A percentile compares a stretch with the other conserved stretches of the same genome.
phyloP scores from a whole-genome alignment of 2,888 invertebrate genomes.

The Heliconius erato region DNA sequence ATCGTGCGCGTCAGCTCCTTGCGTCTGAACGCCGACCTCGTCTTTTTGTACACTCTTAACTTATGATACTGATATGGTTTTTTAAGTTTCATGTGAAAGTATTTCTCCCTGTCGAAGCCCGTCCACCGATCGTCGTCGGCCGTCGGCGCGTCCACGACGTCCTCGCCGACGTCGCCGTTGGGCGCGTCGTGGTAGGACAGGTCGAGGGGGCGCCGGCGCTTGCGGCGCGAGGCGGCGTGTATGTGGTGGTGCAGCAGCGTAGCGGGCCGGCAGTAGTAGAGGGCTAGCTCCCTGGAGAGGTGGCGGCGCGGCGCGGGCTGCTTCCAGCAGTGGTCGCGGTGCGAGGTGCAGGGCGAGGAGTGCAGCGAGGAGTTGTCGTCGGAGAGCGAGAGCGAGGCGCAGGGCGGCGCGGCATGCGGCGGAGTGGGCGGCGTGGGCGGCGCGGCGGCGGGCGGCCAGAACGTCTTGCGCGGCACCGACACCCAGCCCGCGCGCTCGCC shows the following conservation, averaged over 20 bases:
- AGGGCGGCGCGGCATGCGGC: constrained; percentile 78
- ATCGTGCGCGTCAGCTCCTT: constrained; percentile 71
- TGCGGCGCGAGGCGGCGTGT: constrained; percentile 79
- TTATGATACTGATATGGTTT: constrained; percentile 84
- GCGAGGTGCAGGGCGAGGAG: constrained; percentile 92
- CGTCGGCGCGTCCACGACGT: constrained; percentile 66
- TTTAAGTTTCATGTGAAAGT: constrained; percentile 83
- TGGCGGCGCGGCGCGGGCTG: constrained; percentile 91
- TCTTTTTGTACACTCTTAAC: constrained; percentile 82
- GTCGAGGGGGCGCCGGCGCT: constrained; percentile 89
- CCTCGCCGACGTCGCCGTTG: constrained; percentile 71
- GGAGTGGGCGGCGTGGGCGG: constrained; percentile 87
- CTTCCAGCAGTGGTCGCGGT: constrained; percentile 96
- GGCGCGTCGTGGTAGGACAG: constrained; percentile 63
- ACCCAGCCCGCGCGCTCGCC: constrained; percentile 95
- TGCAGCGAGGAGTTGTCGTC: constrained; percentile 96
- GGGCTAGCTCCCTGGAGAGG: constrained; percentile 90
- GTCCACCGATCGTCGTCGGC: constrained; percentile 69
- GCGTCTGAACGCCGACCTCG: constrained; percentile 69
- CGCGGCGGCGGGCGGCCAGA: constrained; percentile 92
- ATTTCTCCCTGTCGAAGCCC: constrained; percentile 76
- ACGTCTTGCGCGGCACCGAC: constrained; percentile 94
- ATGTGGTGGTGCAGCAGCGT: constrained; percentile 77
- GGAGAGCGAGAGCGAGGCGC: constrained; percentile 93
- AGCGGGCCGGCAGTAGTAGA: constrained; percentile 88